phyloP scores from a whole-genome alignment of 30 jellyfish, hydroid and myxozoan genomes.

The Aurelia aurita region DNA sequence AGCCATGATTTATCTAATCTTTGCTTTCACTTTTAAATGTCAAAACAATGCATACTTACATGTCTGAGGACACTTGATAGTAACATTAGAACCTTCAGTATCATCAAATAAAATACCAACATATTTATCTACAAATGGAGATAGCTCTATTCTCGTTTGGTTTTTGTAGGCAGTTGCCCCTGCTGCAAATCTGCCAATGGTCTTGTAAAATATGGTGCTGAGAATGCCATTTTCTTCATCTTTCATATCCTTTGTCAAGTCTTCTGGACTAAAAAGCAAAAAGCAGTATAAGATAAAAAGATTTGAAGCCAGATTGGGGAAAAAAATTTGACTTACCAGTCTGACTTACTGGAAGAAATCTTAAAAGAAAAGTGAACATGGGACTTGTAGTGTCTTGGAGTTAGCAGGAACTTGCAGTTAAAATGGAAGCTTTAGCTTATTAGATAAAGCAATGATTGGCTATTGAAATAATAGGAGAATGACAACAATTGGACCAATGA shows the following conservation, averaged over 20 bases:
- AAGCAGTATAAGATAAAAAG: no score
- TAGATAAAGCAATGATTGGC: no score
- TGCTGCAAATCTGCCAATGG: slow-evolving; percentile 1
- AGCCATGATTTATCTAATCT: neutral
- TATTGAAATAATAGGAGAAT: no score
- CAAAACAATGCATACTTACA: slow-evolving; percentile 7
- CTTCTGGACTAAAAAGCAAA: slow-evolving; percentile 17
- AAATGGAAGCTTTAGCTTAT: no score
- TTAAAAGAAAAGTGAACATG: no score
- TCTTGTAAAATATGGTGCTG: neutral
- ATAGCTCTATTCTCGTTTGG: slow-evolving; percentile 21
- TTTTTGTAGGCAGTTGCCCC: slow-evolving; percentile 11
- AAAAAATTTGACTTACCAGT: no score
- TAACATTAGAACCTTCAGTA: neutral
- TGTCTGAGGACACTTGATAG: slow-evolving; percentile 7
- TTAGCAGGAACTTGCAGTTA: no score
- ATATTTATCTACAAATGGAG: slow-evolving; percentile 45
- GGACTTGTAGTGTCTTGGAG: no score
- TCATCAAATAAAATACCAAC: slow-evolving; percentile 27
- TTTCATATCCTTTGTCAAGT: slow-evolving; percentile 15
- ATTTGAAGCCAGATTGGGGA: no score
- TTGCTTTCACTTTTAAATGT: neutral
- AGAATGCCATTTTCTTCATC: slow-evolving; percentile 22
- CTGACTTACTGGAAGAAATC: no score
- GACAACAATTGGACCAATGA: no score